Conservation (phyloP, 2,113 vertebrate species). For the Meleagris gallopavo region DNA sequence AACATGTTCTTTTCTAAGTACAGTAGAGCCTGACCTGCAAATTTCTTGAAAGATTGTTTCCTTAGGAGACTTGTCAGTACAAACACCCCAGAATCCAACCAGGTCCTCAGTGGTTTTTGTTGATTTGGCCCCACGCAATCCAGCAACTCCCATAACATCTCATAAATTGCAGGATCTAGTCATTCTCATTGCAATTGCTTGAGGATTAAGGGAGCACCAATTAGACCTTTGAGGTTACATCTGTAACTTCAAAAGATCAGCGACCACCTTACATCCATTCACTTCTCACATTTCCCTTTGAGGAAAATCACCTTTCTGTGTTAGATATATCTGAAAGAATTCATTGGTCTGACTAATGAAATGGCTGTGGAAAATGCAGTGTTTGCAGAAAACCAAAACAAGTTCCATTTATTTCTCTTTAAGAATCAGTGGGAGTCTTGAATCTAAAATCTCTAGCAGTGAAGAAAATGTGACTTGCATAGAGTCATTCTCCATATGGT, state of each 20-base stretch:
- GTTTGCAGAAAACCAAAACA: conserved; percentile 28
- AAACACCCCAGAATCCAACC: background rate
- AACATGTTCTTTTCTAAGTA: background rate
- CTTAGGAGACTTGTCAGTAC: background rate
- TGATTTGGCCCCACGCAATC: background rate
- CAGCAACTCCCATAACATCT: background rate
- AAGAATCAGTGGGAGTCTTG: conserved; percentile 30
- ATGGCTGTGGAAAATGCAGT: conserved; percentile 13
- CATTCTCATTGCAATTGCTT: background rate
- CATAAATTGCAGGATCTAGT: background rate
- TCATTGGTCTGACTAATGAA: background rate
- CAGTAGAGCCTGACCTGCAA: background rate
- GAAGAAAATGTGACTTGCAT: conserved; percentile 54
- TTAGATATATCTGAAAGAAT: background rate
- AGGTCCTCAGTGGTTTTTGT: background rate
- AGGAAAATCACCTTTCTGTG: background rate
- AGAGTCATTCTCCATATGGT: background rate
- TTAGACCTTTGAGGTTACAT: background rate
- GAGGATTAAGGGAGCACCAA: background rate
- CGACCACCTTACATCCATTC: background rate
- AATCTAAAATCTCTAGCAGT: conserved; percentile 41
- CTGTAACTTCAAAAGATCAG: background rate
- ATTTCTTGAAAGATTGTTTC: background rate
- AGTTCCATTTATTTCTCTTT: conserved; percentile 49
- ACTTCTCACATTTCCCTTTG: background rate